Evolutionary conservation across 2,797 vertebrate genomes (phyloP), one percentile per base, ranked within the genome.

Genomic region (Muraenolepis orangiensis): DNA sequence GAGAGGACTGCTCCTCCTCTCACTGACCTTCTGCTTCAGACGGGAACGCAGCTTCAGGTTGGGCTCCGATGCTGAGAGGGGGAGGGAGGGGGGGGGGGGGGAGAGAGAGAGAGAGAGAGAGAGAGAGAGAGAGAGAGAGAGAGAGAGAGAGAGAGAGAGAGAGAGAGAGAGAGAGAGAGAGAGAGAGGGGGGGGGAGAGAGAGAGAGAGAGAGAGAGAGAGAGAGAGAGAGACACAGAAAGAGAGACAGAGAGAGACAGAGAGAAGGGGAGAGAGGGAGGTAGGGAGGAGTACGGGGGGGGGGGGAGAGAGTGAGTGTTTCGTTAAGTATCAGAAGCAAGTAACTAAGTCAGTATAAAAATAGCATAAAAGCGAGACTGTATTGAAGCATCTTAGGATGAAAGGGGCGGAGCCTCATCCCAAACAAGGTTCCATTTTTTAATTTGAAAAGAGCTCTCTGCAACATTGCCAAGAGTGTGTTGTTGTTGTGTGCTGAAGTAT

Each of bases 1-100:
- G 36, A 99, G 91, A 0, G 97, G 97, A 66, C 97, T 99, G 93
- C 97, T 98, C 84, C 97, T 87, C 34, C 96, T 90, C 84, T 98
- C 97, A 0, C 96, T 96, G 51, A 98, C 97, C 81, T 98, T 99
- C 92, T 99, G 97, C 91, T 99, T 98, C 87, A 99, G 95, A 72
- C 96, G 87, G 66, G 97, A 98, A 67, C 97, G 94, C 66, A 99
- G 87, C 86, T 99, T 99, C 89, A 99, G 92, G 87, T 99, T 99
- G 77, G 97, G 97, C 84, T 99, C 97, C 6, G 97, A 99, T 0
- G 97, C 97, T 98, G 90, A 13, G 2, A 11, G 23, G 14, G 11
- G 6, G 64, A 13, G 5, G 14, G 64, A 11, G 3, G 18, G 12
- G 8, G 23, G 8, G 61, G n/a, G 14, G 2, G 13, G 23, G 14